Evolutionary conservation across 2,888 invertebrate species (phyloP).

Genomic region (Sepiola atlantica): DNA sequence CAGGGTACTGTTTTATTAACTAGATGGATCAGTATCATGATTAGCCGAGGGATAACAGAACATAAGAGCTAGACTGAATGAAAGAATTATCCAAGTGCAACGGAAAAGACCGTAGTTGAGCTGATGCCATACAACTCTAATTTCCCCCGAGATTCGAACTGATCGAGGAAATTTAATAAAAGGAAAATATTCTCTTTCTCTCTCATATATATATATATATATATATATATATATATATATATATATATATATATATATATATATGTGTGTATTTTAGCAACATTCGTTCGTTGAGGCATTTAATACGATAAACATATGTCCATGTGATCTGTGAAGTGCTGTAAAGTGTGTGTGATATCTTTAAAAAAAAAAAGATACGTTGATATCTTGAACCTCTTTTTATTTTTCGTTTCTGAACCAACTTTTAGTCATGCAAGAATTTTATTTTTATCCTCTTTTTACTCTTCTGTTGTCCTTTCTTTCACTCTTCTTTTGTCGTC

Average conservation of each 20-base stretch:
- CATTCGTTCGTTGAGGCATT: too few relatives aligned
- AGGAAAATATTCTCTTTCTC: neutral
- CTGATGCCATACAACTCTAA: neutral
- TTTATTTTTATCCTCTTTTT: neutral
- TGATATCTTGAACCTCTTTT: neutral
- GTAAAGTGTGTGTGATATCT: neutral
- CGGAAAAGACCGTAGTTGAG: neutral
- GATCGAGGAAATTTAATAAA: slow-evolving; percentile 9
- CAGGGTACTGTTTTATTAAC: neutral
- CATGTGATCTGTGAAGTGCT: neutral
- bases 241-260: neutral
- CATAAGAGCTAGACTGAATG: neutral
- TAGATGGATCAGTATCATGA: neutral
- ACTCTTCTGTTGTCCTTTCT: neutral
- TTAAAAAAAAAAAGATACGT: neutral
- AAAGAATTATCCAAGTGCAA: neutral
- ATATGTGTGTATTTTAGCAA: neutral
- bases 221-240: neutral
- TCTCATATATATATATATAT: neutral
- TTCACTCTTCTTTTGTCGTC: neutral
- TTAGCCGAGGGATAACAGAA: neutral
- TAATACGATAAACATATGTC: too few relatives aligned
- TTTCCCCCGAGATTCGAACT: neutral
- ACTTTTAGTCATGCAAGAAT: neutral
- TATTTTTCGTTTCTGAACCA: too few relatives aligned